phyloP scores from a whole-genome alignment of 1,140 invertebrate species.

The Odontomachus brunneus region DNA sequence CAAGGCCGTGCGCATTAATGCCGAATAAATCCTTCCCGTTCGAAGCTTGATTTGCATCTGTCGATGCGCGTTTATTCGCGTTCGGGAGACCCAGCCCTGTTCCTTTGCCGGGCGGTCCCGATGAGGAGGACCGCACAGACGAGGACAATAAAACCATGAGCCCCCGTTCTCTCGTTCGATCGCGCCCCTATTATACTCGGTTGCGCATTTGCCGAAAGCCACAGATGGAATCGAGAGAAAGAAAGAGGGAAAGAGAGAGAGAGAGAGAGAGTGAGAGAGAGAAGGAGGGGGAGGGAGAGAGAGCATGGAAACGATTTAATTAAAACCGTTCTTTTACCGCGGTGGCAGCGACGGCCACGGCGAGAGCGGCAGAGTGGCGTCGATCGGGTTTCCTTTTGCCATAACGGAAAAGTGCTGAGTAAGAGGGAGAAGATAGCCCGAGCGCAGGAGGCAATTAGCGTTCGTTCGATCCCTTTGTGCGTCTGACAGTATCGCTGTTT shows the following conservation, averaged over 20 bases:
- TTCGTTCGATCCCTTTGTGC: constrained; percentile 58
- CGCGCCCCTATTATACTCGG: constrained; percentile 30
- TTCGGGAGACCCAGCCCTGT: constrained; percentile 12
- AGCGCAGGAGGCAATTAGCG: constrained; percentile 48
- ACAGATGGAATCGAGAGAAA: too few relatives aligned
- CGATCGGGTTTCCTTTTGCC: constrained; percentile 42
- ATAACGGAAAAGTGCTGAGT: constrained; percentile 38
- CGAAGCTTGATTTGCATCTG: constrained; percentile 17
- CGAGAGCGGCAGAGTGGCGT: not conserved
- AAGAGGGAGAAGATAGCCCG: constrained; percentile 14
- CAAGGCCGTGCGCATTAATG: not conserved
- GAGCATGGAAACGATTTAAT: constrained; percentile 50
- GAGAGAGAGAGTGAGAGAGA: not conserved
- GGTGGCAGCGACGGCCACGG: not conserved
- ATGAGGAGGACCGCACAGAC: not conserved
- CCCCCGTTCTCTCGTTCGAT: constrained; percentile 11
- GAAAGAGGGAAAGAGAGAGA: not conserved
- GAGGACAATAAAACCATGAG: not conserved
- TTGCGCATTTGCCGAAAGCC: constrained; percentile 35
- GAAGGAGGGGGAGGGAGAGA: not conserved
- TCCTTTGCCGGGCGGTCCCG: constrained; percentile 2
- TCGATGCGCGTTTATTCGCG: not conserved
- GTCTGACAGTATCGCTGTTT: constrained; percentile 57
- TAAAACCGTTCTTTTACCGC: constrained; percentile 52
- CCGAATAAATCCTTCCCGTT: not conserved